Base-by-base conservation (phyloP, 1,140 invertebrate species). In the Anoplophora glabripennis region DNA sequence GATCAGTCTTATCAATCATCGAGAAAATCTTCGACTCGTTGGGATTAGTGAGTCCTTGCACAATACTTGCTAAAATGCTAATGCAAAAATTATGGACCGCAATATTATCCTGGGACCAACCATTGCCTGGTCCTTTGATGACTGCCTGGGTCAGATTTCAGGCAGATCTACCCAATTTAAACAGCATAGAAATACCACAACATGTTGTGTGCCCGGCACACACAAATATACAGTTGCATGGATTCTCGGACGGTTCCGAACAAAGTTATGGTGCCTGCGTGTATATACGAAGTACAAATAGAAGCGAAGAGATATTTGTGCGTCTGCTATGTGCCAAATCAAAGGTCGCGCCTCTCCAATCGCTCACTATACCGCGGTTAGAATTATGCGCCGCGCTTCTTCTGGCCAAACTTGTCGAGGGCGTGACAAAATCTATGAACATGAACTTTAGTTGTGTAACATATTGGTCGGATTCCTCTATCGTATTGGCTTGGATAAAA, bases 1-100 rank as follows among this genome's bases (percentile, higher is more conserved):
- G n/a, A n/a, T n/a, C n/a, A 8, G 57, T 61, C 33, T 41, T 61
- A 41, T 57, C 59, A 1, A 18, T 5, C 15, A 57, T 72, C 8
- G 59, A 65, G 11, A 59, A 72, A 61, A 40, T 75, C 10, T 79
- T 75, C 57, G 78, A 80, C 61, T 77, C 76, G n/a, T 62, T 76
- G 10, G 77, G 76, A 18, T 59, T 76, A 21, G 28, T 77, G 8
- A 60, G 61, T 42, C 75, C 76, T 21, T 47, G 73, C 18, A 69
- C 67, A 2, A 70, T 78, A 17, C 49, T 59, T 8, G 66, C 67
- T 37, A 79, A 79, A 65, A 71, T 76, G 3, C 52, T 78, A 5
- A 35, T 79, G 7, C 77, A n/a, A n/a, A n/a, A n/a, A n/a, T n/a
- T n/a, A n/a, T n/a, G n/a, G n/a, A n/a, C n/a, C n/a, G n/a, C n/a